phyloP scores from a whole-genome alignment of 1,140 invertebrate genomes.

The Papilio dardanus region DNA sequence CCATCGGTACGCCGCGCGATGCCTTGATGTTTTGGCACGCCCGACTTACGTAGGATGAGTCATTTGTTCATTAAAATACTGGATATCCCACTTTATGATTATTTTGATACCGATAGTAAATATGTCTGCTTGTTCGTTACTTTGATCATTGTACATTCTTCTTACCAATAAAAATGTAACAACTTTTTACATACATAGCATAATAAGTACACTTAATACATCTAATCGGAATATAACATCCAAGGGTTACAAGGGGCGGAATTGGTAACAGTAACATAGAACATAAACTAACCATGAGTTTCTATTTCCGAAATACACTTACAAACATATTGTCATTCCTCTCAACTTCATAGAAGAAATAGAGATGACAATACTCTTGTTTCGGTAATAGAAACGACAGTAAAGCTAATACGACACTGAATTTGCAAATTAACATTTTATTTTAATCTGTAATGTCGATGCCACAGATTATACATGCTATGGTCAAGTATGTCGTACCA shows the following conservation, averaged over 20 bases:
- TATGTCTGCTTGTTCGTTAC: too few relatives aligned
- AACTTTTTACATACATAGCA: too few relatives aligned
- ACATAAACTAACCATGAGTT: conserved; percentile 1
- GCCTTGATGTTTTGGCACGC: conserved; percentile 40
- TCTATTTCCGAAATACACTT: not conserved
- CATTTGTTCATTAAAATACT: not conserved
- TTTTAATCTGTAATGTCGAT: conserved; percentile 1
- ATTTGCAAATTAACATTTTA: not conserved
- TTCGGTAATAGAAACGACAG: not conserved
- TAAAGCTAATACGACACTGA: not conserved
- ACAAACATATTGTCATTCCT: not conserved
- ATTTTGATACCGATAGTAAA: not conserved
- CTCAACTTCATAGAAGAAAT: not conserved
- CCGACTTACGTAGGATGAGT: not conserved
- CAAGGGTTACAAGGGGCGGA: not conserved
- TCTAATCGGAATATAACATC: not conserved
- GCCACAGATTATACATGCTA: conserved; percentile 33
- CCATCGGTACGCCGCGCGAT: conserved; percentile 44
- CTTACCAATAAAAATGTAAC: too few relatives aligned
- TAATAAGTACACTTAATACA: not conserved
- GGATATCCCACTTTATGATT: not conserved
- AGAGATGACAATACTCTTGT: not conserved
- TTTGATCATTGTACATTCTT: too few relatives aligned
- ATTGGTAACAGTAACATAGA: conserved; percentile 1
- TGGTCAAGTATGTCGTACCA: conserved; percentile 10